A percentile compares a stretch with the other conserved stretches of the same genome.
These are phyloP conservation scores for Euclidia mi DNA, from an alignment of 2,888 invertebrate genomes.

Conservation along the genomic window DNA sequence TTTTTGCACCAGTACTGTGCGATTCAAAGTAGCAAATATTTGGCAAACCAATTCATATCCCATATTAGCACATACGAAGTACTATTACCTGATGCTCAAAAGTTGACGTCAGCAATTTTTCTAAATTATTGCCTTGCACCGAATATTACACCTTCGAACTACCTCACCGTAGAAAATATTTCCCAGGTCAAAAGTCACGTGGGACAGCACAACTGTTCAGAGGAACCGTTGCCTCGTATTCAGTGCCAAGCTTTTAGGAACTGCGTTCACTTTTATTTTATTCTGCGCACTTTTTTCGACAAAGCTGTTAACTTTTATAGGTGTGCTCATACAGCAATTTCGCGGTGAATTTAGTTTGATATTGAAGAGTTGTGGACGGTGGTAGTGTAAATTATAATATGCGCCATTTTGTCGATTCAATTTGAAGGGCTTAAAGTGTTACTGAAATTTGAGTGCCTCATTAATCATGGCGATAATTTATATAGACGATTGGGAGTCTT, in stretches of 20 bases:
- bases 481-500: no score
- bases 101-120: conserved; percentile 29
- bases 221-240: conserved; percentile 67
- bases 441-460: no score
- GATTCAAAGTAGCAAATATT: no score
- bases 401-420: neutral
- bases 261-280: conserved; percentile 79
- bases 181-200: conserved; percentile 73
- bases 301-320: conserved; percentile 87
- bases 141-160: conserved; percentile 42
- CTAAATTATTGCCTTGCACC: conserved; percentile 44
- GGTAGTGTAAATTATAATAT: neutral
- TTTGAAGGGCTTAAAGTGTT: neutral
- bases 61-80: no score
- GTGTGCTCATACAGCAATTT: conserved; percentile 78
- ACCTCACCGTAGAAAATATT: conserved; percentile 70
- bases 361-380: conserved; percentile 5
- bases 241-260: conserved; percentile 75
- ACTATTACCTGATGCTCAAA: neutral
- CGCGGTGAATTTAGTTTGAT: conserved; percentile 67
- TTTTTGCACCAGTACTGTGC: no score
- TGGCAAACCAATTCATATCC: no score
- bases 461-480: no score
- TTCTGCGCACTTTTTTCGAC: conserved; percentile 77
- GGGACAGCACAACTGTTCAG: conserved; percentile 77